These are phyloP conservation scores for Hemibagrus wyckioides DNA, from an alignment of 2,113 vertebrate species.

Conservation along the genomic window DNA sequence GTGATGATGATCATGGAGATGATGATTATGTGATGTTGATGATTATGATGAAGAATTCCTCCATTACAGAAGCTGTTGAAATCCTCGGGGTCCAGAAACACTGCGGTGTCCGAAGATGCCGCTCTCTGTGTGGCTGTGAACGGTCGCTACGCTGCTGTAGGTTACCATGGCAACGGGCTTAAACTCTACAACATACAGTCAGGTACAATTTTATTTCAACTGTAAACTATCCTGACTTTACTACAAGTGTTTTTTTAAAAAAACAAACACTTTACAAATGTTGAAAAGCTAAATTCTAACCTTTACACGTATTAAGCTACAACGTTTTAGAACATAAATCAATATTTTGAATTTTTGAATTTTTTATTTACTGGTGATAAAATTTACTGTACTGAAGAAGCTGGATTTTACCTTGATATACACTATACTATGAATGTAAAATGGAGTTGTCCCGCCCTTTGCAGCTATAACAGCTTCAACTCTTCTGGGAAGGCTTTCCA, in stretches of 20 bases:
- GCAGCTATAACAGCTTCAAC: too few species aligned
- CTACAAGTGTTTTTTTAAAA: neutral
- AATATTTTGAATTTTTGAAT: neutral
- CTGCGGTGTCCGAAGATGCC: conserved; percentile 51
- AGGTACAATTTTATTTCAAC: conserved; percentile 62
- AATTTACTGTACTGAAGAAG: neutral
- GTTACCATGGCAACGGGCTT: conserved; percentile 76
- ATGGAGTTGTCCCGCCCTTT: too few species aligned
- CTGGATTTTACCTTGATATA: neutral
- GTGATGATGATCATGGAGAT: neutral
- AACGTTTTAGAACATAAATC: neutral
- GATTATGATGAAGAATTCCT: neutral
- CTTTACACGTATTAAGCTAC: neutral
- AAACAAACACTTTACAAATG: neutral
- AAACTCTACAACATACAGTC: conserved; percentile 72
- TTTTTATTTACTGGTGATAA: neutral
- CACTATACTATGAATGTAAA: too few species aligned
- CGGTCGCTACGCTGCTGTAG: conserved; percentile 70
- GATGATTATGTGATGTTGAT: neutral
- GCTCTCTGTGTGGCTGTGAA: conserved; percentile 78
- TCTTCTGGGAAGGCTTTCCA: too few species aligned
- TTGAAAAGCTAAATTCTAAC: neutral
- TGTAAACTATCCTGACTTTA: neutral
- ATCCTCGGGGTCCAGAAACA: conserved; percentile 28
- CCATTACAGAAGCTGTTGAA: conserved; percentile 48